Evolutionary conservation across 2,888 invertebrate genomes (phyloP).

Genomic region (Callinectes sapidus): DNA sequence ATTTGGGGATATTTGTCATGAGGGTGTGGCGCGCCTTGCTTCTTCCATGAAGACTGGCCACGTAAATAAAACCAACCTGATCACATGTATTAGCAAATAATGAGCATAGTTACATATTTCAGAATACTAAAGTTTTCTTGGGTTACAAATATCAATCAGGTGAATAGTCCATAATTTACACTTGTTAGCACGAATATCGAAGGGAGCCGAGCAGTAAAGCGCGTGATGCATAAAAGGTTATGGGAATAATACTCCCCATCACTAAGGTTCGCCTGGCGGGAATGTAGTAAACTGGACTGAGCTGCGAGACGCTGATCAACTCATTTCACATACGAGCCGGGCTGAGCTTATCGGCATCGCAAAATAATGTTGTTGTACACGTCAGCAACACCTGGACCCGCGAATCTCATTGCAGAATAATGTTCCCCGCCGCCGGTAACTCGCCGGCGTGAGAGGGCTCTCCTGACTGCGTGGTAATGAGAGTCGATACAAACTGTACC

Average conservation of each 20-base stretch:
- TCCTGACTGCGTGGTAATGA: conserved; percentile 35
- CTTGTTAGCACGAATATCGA: conserved; percentile 36
- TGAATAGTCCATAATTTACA: conserved; percentile 30
- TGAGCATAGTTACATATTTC: conserved; percentile 44
- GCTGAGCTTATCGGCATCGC: neutral
- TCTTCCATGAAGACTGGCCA: neutral
- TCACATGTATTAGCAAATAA: conserved; percentile 46
- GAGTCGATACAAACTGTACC: conserved; percentile 18
- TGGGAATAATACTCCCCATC: conserved; percentile 26
- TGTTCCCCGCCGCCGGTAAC: conserved; percentile 7
- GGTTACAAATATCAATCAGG: neutral
- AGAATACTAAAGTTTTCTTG: conserved; percentile 39
- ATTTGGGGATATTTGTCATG: conserved; percentile 33
- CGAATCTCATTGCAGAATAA: conserved; percentile 30
- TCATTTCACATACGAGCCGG: conserved; percentile 31
- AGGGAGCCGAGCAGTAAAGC: conserved; percentile 26
- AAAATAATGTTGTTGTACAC: conserved; percentile 37
- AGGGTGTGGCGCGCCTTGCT: conserved; percentile 28
- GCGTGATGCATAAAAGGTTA: conserved; percentile 33
- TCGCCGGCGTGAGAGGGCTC: neutral
- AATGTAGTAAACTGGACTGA: conserved; percentile 38
- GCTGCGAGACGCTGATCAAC: conserved; percentile 29
- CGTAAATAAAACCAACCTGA: conserved; percentile 40
- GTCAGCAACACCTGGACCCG: conserved; percentile 24
- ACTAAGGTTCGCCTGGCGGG: conserved; percentile 10